phyloP scores from a whole-genome alignment of 2,113 vertebrate species.

The Cavia aperea region DNA sequence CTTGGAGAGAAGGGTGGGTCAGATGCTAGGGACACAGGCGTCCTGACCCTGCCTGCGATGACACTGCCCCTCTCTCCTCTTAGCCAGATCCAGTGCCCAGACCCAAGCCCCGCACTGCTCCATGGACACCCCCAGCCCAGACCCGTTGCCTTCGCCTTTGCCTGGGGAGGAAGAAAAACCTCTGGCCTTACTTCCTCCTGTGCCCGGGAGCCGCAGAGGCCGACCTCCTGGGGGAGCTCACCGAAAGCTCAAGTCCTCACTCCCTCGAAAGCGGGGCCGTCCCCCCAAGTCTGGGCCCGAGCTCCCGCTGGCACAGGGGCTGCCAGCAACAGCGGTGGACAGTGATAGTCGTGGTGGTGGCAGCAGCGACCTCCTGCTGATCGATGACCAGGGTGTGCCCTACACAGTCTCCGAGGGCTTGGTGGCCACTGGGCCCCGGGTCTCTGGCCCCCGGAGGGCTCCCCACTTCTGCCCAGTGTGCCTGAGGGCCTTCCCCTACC shows the following conservation, averaged over 20 bases:
- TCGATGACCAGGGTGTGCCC: conserved; percentile 74
- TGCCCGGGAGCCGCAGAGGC: conserved; percentile 51
- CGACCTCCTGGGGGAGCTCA: conserved; percentile 14
- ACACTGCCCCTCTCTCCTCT: conserved; percentile 63
- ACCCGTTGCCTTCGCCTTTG: conserved; percentile 65
- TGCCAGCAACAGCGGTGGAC: not conserved
- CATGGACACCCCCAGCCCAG: conserved; percentile 70
- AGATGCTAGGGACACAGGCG: not conserved
- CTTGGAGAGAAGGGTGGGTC: not conserved
- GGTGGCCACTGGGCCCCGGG: not conserved
- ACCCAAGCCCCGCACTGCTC: conserved; percentile 65
- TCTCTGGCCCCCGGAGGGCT: conserved; percentile 51
- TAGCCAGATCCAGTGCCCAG: conserved; percentile 61
- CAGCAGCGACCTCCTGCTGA: conserved; percentile 61
- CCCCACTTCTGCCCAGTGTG: conserved; percentile 73
- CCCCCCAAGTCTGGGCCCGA: conserved; percentile 57
- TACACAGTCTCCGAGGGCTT: conserved; percentile 69
- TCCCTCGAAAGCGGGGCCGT: conserved; percentile 56
- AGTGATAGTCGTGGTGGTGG: not conserved
- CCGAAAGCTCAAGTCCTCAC: conserved; percentile 50
- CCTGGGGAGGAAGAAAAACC: conserved; percentile 62
- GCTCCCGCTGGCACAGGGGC: not conserved
- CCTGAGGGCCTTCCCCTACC: conserved; percentile 73
- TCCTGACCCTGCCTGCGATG: conserved; percentile 31
- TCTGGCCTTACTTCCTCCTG: conserved; percentile 55